Evolutionary conservation across 1,140 invertebrate genomes (phyloP), one percentile per base, ranked within the genome.

Genomic region (Megalopta genalis): DNA sequence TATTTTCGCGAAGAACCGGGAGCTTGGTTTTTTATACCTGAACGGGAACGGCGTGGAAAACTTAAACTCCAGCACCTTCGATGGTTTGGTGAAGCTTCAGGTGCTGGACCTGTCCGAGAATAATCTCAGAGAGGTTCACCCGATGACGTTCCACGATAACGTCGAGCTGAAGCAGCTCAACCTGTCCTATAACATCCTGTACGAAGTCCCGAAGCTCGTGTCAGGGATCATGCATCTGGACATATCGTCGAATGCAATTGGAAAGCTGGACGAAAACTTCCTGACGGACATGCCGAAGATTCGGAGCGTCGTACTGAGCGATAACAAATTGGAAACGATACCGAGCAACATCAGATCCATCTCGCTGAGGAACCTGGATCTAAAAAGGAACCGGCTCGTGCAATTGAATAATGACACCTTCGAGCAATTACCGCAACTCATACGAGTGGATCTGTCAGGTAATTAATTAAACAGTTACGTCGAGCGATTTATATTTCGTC

Each of bases 21-120:
- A 94, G 82, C 88, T 96, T 21, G 93, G 94, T 84, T 87, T 93
- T 66, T 84, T 96, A 2, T 94, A 95, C 85, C 84, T 96, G 21
- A 95, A 95, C 1, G 92, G 92, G 59, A 96, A 96, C 89, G 93
- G 93, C 23, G 92, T 96, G 16, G 93, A 92, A 7, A 89, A 90
- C 0, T 78, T 96, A 8, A 94, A 94, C 79, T 74, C 71, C 59
- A 90, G 88, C 42, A 83, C 88, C 0, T 92, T 93, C 66, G 81
- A 80, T 3, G 88, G 88, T 32, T 49, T 92, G 7, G 16, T 81
- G 25, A 86, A 94, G 82, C 88, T 96, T 16, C 94, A 95, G 87
- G 85, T 93, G 46, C 85, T 96, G 10, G 95, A 96, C 91, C 87
- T 96, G 42, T 96, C 95, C 0, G 90, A 92, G 39, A 96, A 96